Base-by-base conservation (phyloP, 2,797 vertebrate species). In the Leucoraja ocellata region DNA sequence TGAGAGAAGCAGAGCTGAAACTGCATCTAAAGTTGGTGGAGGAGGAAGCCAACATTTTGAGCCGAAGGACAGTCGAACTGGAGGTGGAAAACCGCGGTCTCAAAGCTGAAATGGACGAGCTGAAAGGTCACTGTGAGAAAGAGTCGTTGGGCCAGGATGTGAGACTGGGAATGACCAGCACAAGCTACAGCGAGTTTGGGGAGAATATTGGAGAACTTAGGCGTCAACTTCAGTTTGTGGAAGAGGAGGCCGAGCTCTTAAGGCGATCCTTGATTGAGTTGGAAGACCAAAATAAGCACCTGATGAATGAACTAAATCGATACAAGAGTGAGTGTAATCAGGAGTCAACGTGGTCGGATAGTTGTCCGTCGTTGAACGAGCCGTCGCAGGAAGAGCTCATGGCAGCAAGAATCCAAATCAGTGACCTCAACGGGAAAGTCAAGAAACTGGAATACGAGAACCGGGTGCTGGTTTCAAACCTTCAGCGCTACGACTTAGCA, bases 361-460 rank as follows among this genome's bases (percentile, higher is more conserved):
- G 97, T 94, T 97, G 97, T 94, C 97, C 97, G 0, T 97, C 96
- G 95, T 96, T 98, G 65, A 98, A 98, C 28, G 98, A 98, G 96
- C 97, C 97, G 65, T 97, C 97, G 2, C 98, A 98, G 95, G 98
- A 99, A 95, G 98, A 99, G 95, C 96, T 99, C 93, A 95, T 97
- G 7, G 95, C 97, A 0, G 98, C 98, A 14, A 97, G 97, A 94
- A 96, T 98, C 94, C 98, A 99, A 96, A 98, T 99, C 58, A 97
- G 97, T 0, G 98, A 99, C 94, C 97, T 99, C 94, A 98, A 96
- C 0, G 98, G 98, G 93, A 99, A 99, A 94, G 97, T 99, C 94
- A 99, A 99, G 96, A 99, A 99, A 95, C 97, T 99, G 25, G 98
- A 99, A 95, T 99, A 99, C 0, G 99, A 99, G 96, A 99, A 99